Evolutionary conservation across 1,140 invertebrate species (phyloP), one percentile per base, ranked within the genome.

Genomic region (Papilio xuthus): DNA sequence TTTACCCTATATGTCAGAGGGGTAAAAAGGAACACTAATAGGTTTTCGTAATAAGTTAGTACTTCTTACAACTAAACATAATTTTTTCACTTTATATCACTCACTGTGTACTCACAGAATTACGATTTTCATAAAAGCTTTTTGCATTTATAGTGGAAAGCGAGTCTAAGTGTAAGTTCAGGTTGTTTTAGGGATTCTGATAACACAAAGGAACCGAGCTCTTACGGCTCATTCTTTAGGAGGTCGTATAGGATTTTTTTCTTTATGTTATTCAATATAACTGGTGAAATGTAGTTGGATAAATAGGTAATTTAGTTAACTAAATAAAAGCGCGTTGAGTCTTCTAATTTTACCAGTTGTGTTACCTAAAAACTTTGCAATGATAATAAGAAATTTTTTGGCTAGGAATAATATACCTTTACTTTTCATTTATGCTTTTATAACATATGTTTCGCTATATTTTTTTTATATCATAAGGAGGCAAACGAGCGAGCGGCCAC

Each of bases 71-170:
- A 23, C n/a, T 53, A 26, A 13, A 26, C 8, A 60, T 12, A 20
- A 26, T 60, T 60, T 60, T 60, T 60, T 56, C 20, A 23, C 20
- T 56, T 60, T 60, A 60, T 60, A 28, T 67, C 26, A 32, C 60
- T 67, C 60, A 28, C 26, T 9, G 60, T 9, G 60, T 28, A 67
- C 60, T 67, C 13, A 60, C 23, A 28, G 23, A 10, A 63, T 63
- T 67, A 67, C n/a, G 60, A 28, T 67, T 67, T 67, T 67, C 60
- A 67, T 67, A 28, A 67, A 67, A 67, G 60, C 60, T 67, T 67
- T 67, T 67, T 67, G 60, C 60, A 67, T 67, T 67, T 67, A 67
- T 67, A 67, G 23, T 67, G 26, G 32, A 15, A 67, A 67, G 60
- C 26, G 60, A 28, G 60, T 26, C 26, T 67, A 67, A 63, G 60